Conservation (phyloP, 2,888 invertebrate genomes). For the Aleiodes leptofemur region DNA sequence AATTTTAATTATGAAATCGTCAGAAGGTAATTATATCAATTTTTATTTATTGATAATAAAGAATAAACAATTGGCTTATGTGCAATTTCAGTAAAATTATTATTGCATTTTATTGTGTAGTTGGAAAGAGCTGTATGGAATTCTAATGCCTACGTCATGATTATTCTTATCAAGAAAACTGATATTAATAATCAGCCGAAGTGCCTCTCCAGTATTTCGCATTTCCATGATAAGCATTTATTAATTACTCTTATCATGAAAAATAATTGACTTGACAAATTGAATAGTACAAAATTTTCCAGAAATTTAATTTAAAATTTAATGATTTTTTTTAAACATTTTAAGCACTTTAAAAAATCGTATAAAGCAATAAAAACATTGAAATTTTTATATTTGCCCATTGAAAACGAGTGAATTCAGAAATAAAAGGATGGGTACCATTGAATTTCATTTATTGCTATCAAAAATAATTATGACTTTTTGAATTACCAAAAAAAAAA, state of each 20-base stretch:
- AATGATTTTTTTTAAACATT: too few relatives aligned
- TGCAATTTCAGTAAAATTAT: background rate
- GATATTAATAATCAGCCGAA: background rate
- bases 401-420: background rate
- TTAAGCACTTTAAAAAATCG: too few relatives aligned
- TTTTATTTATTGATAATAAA: too few relatives aligned
- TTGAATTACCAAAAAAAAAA: slow-evolving; percentile 25
- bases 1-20: too few relatives aligned
- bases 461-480: slow-evolving; percentile 28
- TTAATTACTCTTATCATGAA: too few relatives aligned
- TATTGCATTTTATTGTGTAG: background rate
- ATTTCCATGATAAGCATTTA: background rate
- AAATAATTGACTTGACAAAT: background rate
- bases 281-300: too few relatives aligned
- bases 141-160: slow-evolving; percentile 7
- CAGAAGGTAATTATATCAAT: too few relatives aligned
- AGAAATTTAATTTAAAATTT: too few relatives aligned
- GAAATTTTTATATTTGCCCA: background rate
- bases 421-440: slow-evolving; percentile 7
- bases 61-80: too few relatives aligned
- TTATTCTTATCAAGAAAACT: background rate
- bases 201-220: background rate
- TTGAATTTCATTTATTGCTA: background rate
- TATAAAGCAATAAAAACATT: too few relatives aligned
- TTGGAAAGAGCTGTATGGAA: background rate